Base-by-base conservation (phyloP, 1,140 invertebrate genomes). In the Musca vetustissima region DNA sequence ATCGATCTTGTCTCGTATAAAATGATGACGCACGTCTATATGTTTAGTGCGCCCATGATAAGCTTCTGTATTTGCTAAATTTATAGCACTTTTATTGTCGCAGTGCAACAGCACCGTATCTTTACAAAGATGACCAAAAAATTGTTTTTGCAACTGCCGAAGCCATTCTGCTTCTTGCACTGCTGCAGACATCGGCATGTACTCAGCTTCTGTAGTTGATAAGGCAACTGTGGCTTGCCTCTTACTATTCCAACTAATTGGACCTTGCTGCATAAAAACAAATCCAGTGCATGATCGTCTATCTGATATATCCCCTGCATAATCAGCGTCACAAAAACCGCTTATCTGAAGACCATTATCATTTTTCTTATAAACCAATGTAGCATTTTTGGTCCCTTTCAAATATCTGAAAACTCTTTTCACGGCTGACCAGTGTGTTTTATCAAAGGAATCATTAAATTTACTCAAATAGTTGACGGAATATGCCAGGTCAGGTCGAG, bases 401-500 rank as follows among this genome's bases (percentile, higher is more conserved):
- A 68, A 17, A 32, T 68, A 68, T 14, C 66, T 50, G 11, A 68
- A 57, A 2, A 57, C 28, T 47, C 66, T 57, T 59, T 68, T 68
- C 22, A 68, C 53, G 4, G 66, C 66, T 13, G 11, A 57, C 53
- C 66, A 68, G 17, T 68, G 52, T 17, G 66, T 22, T 17, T 57
- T 43, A 24, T 52, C 66, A 43, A 32, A 48, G 43, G 47, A 43
- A 22, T 55, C 14, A 47, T 68, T 68, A 25, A 57, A 68, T 21
- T 48, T 55, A 19, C 52, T 57, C 25, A 68, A 17, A 21, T 43
- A 36, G 19, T 48, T 59, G 4, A 66, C 65, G 1, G 65, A 19
- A 66, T 22, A 66, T 19, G 65, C 17, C 24, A 66, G 22, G 24
- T 66, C 73, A 24, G 75, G 74, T 64, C 75, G 73, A 52, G 71